Conservation (phyloP, 35 echinoderm and acorn worm genomes). For the Hemicentrotus pulcherrimus region DNA sequence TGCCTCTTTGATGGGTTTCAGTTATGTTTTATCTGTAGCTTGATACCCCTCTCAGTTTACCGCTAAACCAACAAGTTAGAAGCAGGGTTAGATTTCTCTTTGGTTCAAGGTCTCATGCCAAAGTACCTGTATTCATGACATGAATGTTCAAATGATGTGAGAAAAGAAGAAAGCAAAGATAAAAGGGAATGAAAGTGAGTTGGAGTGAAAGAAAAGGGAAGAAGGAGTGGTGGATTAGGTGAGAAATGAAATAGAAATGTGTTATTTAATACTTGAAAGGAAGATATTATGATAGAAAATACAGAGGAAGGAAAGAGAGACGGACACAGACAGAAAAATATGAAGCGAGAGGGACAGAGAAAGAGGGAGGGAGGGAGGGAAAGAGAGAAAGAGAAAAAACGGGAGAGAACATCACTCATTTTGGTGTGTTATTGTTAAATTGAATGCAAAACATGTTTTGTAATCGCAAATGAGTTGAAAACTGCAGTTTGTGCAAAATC, state of each 20-base stretch:
- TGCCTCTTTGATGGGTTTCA: background rate
- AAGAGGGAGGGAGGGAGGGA: no score
- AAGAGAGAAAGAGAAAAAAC: no score
- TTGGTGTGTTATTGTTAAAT: no score
- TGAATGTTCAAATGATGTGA: background rate
- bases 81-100: background rate
- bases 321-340: no score
- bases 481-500: no score
- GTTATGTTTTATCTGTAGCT: background rate
- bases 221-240: background rate
- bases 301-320: no score
- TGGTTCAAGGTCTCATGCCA: constrained; percentile 7
- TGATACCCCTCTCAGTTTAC: background rate
- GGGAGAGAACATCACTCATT: no score
- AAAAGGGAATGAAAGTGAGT: background rate
- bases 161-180: background rate
- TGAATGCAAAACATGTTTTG: no score
- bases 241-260: background rate
- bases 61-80: constrained; percentile 5
- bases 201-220: background rate
- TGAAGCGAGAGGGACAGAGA: no score
- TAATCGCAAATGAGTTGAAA: no score
- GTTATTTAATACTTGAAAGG: no score
- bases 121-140: background rate
- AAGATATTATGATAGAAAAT: no score